A percentile compares a stretch with the other conserved stretches of the same genome.
phyloP scores from a whole-genome alignment of 2,888 invertebrate genomes.

The Tuberolachnus salignus region DNA sequence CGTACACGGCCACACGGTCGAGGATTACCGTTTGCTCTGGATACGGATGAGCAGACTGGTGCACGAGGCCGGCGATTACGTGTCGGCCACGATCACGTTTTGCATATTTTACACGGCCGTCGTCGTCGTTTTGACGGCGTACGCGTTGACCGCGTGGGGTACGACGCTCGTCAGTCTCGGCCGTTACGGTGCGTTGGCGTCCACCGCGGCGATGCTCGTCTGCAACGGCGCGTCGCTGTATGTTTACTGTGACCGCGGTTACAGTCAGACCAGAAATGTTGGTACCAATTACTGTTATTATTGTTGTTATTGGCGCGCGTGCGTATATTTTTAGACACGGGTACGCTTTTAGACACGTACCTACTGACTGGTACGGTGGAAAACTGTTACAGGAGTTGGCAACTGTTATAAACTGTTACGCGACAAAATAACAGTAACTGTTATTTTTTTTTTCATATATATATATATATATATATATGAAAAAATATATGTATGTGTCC shows the following conservation, averaged over 20 bases:
- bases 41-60: constrained; percentile 12
- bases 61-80: constrained; percentile 2
- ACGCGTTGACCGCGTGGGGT: constrained; percentile 9
- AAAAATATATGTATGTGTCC: too few species aligned
- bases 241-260: constrained; percentile 21
- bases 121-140: not conserved
- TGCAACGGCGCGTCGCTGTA: constrained; percentile 12
- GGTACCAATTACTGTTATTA: not conserved
- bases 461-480: too few species aligned
- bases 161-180: not conserved
- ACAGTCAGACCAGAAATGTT: constrained; percentile 24
- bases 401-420: too few species aligned
- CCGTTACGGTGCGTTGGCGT: constrained; percentile 5
- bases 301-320: too few species aligned
- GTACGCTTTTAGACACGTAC: too few species aligned
- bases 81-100: constrained; percentile 25
- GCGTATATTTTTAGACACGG: too few species aligned
- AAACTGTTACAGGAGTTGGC: too few species aligned
- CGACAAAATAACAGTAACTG: too few species aligned
- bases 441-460: too few species aligned
- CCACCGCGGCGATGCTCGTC: not conserved
- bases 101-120: constrained; percentile 24
- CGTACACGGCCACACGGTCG: not conserved
- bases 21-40: constrained; percentile 29
- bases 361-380: too few species aligned